These are phyloP conservation scores for Coracopsis vasa DNA, from an alignment of 2,113 vertebrate species.

Conservation along the genomic window DNA sequence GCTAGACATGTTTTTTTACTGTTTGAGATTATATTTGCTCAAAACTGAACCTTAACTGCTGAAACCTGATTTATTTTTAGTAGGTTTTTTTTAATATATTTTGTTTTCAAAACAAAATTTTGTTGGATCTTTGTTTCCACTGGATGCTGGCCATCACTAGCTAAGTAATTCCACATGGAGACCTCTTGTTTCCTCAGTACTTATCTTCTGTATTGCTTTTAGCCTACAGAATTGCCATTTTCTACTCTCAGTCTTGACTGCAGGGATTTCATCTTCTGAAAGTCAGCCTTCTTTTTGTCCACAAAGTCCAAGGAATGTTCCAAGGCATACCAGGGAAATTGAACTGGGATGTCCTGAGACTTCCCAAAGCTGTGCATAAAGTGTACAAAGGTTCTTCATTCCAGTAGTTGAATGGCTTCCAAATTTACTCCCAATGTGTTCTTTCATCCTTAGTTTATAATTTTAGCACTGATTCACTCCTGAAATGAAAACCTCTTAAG, in stretches of 20 bases:
- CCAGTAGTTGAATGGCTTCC: background rate
- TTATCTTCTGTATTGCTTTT: background rate
- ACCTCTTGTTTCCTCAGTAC: background rate
- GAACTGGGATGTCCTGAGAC: background rate
- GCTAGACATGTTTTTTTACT: background rate
- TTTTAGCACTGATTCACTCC: conserved; percentile 77
- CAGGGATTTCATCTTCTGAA: background rate
- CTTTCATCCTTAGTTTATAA: background rate
- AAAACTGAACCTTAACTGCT: background rate
- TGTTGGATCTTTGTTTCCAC: background rate
- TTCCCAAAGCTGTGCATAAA: background rate
- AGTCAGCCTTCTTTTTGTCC: background rate
- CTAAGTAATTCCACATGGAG: background rate
- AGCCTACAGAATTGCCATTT: background rate
- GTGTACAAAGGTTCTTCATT: background rate
- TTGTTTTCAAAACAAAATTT: conserved; percentile 1
- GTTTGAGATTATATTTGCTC: background rate
- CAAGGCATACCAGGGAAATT: background rate
- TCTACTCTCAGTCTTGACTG: background rate
- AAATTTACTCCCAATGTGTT: background rate
- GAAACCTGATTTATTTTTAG: background rate
- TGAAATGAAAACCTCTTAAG: conserved; percentile 74
- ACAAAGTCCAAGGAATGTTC: background rate
- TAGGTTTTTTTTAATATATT: background rate
- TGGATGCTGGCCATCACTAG: background rate